Evolutionary conservation across 2,797 vertebrate genomes (phyloP).

Genomic region (Falco peregrinus): DNA sequence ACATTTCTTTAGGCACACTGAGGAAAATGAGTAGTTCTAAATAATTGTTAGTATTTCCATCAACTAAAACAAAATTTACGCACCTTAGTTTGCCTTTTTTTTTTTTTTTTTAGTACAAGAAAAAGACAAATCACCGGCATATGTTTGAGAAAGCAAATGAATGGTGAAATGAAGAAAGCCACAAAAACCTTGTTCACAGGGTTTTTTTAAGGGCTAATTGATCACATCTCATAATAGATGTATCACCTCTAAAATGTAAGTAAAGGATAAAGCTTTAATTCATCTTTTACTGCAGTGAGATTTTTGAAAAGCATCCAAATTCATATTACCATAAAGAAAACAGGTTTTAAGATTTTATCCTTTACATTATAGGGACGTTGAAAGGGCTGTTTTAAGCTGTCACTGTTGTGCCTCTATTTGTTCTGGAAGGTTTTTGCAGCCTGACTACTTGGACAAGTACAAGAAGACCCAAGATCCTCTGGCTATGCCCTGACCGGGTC

Average conservation of each 20-base stretch:
- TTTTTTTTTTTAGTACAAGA: background rate
- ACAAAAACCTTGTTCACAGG: slow-evolving; percentile 23
- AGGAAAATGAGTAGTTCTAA: slow-evolving; percentile 42
- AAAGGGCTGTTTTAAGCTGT: slow-evolving; percentile 45
- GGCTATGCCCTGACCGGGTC: slow-evolving; percentile 31
- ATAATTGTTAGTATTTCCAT: slow-evolving; percentile 51
- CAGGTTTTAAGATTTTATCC: slow-evolving; percentile 32
- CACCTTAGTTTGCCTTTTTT: background rate
- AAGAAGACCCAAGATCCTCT: background rate
- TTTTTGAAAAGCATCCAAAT: slow-evolving; percentile 60
- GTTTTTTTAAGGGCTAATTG: slow-evolving; percentile 13
- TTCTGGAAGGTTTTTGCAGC: slow-evolving; percentile 17
- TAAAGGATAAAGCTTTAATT: slow-evolving; percentile 44
- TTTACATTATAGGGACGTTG: slow-evolving; percentile 39
- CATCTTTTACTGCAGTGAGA: slow-evolving; percentile 9
- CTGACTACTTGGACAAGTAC: background rate
- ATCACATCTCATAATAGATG: slow-evolving; percentile 37
- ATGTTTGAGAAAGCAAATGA: slow-evolving; percentile 51
- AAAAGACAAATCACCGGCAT: slow-evolving; percentile 23
- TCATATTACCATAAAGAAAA: slow-evolving; percentile 55
- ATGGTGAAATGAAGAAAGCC: slow-evolving; percentile 47
- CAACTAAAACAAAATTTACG: slow-evolving; percentile 33
- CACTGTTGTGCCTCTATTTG: slow-evolving; percentile 10
- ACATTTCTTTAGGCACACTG: slow-evolving; percentile 23
- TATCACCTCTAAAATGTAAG: slow-evolving; percentile 46